Conservation (phyloP, 2,113 vertebrate species). For the Jacana jacana region DNA sequence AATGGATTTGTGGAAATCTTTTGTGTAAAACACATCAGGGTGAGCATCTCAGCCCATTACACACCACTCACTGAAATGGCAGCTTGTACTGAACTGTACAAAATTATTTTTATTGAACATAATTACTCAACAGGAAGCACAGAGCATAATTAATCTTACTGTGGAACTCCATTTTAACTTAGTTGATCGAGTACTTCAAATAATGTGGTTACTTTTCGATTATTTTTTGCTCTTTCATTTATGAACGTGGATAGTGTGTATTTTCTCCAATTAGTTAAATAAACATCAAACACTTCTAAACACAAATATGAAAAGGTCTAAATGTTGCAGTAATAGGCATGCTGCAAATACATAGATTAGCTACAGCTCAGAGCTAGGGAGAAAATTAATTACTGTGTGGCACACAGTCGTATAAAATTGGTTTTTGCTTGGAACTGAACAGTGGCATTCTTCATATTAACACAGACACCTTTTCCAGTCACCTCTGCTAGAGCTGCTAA, state of each 20-base stretch:
- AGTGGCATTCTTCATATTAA: background rate
- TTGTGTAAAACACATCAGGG: background rate
- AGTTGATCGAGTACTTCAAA: background rate
- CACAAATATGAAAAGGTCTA: background rate
- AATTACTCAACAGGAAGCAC: slow-evolving; percentile 12
- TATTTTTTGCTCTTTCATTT: slow-evolving; percentile 29
- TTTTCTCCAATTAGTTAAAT: slow-evolving; percentile 30
- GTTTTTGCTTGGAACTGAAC: background rate
- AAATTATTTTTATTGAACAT: background rate
- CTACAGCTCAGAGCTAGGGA: background rate
- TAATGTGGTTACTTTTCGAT: background rate
- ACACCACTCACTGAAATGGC: background rate
- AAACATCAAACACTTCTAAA: slow-evolving; percentile 19
- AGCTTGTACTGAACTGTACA: background rate
- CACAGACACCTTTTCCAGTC: background rate
- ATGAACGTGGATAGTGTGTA: background rate
- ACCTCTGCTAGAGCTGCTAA: background rate
- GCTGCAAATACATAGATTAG: background rate
- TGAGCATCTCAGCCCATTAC: background rate
- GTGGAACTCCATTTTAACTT: slow-evolving; percentile 21
- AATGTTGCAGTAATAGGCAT: background rate
- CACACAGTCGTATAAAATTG: background rate
- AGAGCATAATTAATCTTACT: slow-evolving; percentile 25
- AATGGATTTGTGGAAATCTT: background rate
- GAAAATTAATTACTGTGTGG: background rate